Conservation (phyloP, 2,113 vertebrate species). For the Paedocypris sp. region DNA sequence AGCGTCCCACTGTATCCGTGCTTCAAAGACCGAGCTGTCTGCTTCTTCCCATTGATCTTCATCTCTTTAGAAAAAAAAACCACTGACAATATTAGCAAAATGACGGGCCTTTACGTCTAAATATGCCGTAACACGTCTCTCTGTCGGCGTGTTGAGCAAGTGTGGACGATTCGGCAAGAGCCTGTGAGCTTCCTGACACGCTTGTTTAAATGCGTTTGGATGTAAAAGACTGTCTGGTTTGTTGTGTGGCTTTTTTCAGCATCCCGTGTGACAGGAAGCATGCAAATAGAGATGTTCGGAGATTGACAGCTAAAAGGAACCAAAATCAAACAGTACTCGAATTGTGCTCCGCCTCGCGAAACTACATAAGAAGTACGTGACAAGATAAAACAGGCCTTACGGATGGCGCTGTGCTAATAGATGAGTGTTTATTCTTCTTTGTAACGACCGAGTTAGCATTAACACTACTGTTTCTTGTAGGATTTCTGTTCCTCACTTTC, state of each 20-base stretch:
- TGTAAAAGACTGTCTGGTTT: constrained; percentile 6
- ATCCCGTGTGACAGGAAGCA: constrained; percentile 18
- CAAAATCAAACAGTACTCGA: neutral
- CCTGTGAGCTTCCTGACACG: neutral
- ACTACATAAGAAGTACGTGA: neutral
- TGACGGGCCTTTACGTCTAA: constrained; percentile 7
- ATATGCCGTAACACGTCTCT: constrained; percentile 10
- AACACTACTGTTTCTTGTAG: no score
- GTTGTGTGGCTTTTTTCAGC: no score
- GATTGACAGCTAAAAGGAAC: constrained; percentile 26
- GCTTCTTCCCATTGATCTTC: neutral
- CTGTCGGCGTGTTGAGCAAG: neutral
- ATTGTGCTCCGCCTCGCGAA: neutral
- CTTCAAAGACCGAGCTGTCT: constrained; percentile 23
- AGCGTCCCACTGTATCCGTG: neutral
- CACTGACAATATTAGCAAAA: constrained; percentile 19
- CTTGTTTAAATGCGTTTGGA: constrained; percentile 10
- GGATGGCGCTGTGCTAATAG: neutral
- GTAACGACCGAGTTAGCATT: neutral
- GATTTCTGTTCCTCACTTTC: no score
- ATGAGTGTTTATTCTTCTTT: constrained; percentile 9
- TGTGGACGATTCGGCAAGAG: neutral
- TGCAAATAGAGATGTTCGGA: constrained; percentile 24
- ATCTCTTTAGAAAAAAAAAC: constrained; percentile 5
- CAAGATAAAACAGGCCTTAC: neutral